Conservation (phyloP, 1,140 invertebrate species). For the Drosophila sturtevanti region DNA sequence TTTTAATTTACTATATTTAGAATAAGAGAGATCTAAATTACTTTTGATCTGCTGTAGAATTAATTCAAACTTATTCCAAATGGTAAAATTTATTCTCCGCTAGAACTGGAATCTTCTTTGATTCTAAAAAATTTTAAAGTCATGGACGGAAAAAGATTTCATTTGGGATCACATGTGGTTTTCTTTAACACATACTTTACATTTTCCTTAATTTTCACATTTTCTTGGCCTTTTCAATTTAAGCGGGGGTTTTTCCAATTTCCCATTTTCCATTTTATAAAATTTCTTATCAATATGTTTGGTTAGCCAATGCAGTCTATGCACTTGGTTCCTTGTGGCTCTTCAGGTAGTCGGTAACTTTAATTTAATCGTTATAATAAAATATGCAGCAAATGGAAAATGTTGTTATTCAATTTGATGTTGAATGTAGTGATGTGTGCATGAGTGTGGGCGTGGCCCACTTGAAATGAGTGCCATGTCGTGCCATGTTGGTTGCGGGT, state of each 20-base stretch:
- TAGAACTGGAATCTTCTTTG: too few species aligned
- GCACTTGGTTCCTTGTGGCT: too few species aligned
- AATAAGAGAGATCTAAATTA: too few species aligned
- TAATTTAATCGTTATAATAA: slow-evolving; percentile 54
- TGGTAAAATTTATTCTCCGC: too few species aligned
- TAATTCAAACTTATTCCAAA: too few species aligned
- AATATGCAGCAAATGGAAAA: slow-evolving; percentile 33
- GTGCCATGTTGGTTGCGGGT: slow-evolving; percentile 50
- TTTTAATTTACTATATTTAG: too few species aligned
- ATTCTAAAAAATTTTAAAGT: too few species aligned
- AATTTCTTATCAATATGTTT: neutral
- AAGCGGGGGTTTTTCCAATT: neutral
- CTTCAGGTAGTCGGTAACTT: slow-evolving; percentile 29
- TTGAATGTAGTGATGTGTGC: slow-evolving; percentile 25
- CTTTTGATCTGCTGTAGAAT: too few species aligned
- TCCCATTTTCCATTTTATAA: neutral
- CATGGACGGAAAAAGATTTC: too few species aligned
- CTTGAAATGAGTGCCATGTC: slow-evolving; percentile 57
- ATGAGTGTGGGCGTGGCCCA: slow-evolving; percentile 15
- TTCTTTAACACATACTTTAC: too few species aligned
- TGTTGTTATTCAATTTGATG: slow-evolving; percentile 62
- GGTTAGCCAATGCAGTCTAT: too few species aligned
- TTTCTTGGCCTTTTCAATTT: neutral
- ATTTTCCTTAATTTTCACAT: neutral
- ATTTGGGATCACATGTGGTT: too few species aligned